Percentiles rank a stretch among this genome's conserved stretches.
Evolutionary conservation across 2,113 vertebrate genomes (phyloP).

Genomic region (Anarhynchus alexandrinus): DNA sequence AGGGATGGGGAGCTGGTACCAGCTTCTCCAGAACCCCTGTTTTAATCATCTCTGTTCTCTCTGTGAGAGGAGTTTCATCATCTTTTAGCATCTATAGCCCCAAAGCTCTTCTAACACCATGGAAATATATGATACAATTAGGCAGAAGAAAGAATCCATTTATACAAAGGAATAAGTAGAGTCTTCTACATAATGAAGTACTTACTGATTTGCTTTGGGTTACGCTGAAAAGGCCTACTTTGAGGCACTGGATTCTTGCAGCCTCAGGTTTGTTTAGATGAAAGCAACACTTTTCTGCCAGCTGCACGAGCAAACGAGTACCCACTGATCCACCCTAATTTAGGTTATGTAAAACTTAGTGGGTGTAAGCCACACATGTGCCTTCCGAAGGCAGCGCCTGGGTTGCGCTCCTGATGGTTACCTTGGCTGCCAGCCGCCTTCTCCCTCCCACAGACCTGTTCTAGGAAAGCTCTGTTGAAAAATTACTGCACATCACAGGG

Average conservation of each 20-base stretch:
- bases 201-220: conserved; percentile 39
- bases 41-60: neutral
- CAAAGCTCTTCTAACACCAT: neutral
- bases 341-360: neutral
- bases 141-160: neutral
- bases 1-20: neutral
- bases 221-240: conserved; percentile 44
- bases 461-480: neutral
- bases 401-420: neutral
- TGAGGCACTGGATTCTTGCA: conserved; percentile 31
- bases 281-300: conserved; percentile 8
- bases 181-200: conserved; percentile 30
- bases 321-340: neutral
- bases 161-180: neutral
- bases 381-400: neutral
- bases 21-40: neutral
- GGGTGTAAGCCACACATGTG: neutral
- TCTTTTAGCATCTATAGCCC: neutral
- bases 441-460: neutral
- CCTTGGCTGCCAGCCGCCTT: neutral
- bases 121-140: neutral
- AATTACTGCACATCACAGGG: neutral
- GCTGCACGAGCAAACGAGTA: neutral
- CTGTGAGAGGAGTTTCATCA: neutral
- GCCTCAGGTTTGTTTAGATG: conserved; percentile 49